phyloP scores from a whole-genome alignment of 2,888 invertebrate species.

The Microdon myrmicae region DNA sequence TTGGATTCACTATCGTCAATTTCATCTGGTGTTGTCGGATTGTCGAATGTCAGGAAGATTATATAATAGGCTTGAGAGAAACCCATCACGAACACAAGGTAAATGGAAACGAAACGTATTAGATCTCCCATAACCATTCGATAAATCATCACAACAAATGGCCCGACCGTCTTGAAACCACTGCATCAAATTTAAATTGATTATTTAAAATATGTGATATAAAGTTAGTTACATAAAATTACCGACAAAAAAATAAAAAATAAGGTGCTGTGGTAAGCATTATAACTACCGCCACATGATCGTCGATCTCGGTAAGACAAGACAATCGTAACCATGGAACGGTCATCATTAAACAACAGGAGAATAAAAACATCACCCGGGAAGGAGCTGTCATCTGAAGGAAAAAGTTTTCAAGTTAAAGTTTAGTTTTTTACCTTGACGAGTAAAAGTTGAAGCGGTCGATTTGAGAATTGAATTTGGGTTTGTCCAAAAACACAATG shows the following conservation, averaged over 20 bases:
- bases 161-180: conserved; percentile 97
- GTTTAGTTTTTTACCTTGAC: too few relatives aligned
- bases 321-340: conserved; percentile 86
- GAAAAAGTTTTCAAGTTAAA: conserved; percentile 2
- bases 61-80: conserved; percentile 97
- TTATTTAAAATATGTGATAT: neutral
- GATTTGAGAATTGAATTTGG: too few relatives aligned
- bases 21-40: conserved; percentile 83
- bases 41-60: conserved; percentile 88
- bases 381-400: conserved; percentile 85
- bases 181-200: conserved; percentile 69
- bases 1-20: conserved; percentile 84
- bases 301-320: conserved; percentile 89
- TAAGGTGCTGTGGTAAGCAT: conserved; percentile 97
- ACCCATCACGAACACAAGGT: conserved; percentile 93
- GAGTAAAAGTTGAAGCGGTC: too few relatives aligned
- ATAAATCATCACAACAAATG: conserved; percentile 99
- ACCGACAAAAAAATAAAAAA: conserved; percentile 97
- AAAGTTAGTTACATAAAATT: conserved; percentile 32
- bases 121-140: conserved; percentile 98
- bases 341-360: conserved; percentile 87
- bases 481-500: too few relatives aligned
- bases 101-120: conserved; percentile 94
- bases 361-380: conserved; percentile 92
- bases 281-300: conserved; percentile 89